These are phyloP conservation scores for Rhea pennata DNA, from an alignment of 2,113 vertebrate genomes.

Conservation along the genomic window DNA sequence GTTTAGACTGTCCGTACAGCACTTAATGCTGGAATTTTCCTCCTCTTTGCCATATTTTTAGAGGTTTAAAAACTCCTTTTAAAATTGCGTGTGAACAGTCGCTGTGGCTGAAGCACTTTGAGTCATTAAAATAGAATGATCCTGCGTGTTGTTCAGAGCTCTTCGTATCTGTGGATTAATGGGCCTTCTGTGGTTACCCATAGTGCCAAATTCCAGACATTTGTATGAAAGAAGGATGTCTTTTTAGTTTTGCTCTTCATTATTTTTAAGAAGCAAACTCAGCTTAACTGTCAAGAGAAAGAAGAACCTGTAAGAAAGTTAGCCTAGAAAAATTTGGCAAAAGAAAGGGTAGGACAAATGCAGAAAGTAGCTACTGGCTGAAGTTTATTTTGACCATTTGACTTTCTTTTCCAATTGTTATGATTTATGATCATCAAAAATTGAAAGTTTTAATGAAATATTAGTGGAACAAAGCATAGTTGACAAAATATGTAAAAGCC, in stretches of 20 bases:
- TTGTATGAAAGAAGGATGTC: background rate
- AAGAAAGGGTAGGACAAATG: background rate
- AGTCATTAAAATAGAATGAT: background rate
- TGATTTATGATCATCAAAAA: background rate
- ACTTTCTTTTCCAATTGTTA: background rate
- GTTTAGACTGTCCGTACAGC: background rate
- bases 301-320: background rate
- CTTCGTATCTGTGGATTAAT: rapidly evolving
- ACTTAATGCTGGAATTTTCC: background rate
- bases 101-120: rapidly evolving
- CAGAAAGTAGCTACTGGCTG: background rate
- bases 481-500: background rate
- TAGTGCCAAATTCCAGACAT: background rate
- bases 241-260: background rate
- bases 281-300: background rate
- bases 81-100: background rate
- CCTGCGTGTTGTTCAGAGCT: background rate
- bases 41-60: background rate
- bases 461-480: background rate
- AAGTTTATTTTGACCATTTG: background rate
- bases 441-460: background rate
- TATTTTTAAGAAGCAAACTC: background rate
- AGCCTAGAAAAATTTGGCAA: background rate
- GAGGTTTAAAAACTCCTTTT: background rate
- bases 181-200: background rate